Percentiles rank a stretch among this genome's conserved stretches.
phyloP scores from a whole-genome alignment of 1,140 invertebrate genomes.

The Hormaphis cornu region DNA sequence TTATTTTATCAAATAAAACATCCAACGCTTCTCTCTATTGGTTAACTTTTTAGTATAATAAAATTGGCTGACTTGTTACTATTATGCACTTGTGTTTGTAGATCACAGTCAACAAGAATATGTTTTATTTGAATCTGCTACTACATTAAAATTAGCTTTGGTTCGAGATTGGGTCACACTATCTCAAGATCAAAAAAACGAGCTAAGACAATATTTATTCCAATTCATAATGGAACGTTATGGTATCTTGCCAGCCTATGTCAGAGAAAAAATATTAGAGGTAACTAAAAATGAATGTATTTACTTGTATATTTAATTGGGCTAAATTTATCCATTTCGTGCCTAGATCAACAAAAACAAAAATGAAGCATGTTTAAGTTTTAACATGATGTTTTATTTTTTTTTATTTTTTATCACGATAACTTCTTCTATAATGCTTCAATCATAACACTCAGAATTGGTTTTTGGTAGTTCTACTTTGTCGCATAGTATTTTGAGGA shows the following conservation, averaged over 20 bases:
- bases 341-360: no score
- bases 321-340: no score
- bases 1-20: no score
- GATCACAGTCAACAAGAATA: conserved; percentile 69
- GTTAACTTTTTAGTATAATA: not conserved
- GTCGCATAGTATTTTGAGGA: no score
- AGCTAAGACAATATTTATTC: conserved; percentile 67
- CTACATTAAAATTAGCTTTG: conserved; percentile 70
- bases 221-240: conserved; percentile 64
- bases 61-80: not conserved
- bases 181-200: conserved; percentile 54
- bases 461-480: no score
- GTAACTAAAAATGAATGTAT: conserved; percentile 40
- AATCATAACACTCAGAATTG: no score
- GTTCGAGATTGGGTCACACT: conserved; percentile 72
- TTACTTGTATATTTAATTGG: no score
- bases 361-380: no score
- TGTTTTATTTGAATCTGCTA: conserved; percentile 77
- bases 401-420: no score
- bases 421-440: no score
- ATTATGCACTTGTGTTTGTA: conserved; percentile 37
- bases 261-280: conserved; percentile 61
- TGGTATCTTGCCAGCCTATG: conserved; percentile 50
- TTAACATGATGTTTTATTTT: no score
- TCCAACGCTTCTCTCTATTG: no score